Conservation (phyloP, 2,888 invertebrate genomes). For the Hoplodrina ambigua region DNA sequence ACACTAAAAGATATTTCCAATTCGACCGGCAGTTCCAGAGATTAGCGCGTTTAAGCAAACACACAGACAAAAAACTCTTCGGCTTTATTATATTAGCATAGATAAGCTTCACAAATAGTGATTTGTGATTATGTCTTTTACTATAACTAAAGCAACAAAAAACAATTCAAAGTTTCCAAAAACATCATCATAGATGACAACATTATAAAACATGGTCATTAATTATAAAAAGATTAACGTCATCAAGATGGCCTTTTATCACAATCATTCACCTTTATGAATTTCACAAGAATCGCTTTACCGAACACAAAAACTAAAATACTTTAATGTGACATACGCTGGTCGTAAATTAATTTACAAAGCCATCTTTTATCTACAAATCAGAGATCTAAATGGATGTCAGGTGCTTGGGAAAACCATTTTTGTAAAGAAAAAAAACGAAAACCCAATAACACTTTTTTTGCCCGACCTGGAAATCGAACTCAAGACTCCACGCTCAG, state of each 20-base stretch:
- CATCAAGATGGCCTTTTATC: conserved; percentile 45
- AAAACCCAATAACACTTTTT: too few species aligned
- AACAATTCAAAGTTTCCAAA: conserved; percentile 5
- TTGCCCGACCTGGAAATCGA: too few species aligned
- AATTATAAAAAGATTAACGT: conserved; percentile 55
- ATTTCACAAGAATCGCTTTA: conserved; percentile 46
- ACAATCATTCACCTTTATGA: conserved; percentile 47
- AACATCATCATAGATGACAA: conserved; percentile 23
- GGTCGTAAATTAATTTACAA: conserved; percentile 53
- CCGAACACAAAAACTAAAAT: conserved; percentile 46
- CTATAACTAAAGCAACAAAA: background rate
- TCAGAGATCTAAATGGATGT: conserved; percentile 22
- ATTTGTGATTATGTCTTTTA: too few species aligned
- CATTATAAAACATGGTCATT: conserved; percentile 34
- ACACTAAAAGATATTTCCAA: too few species aligned
- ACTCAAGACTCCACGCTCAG: too few species aligned
- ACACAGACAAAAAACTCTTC: too few species aligned
- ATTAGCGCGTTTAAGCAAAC: too few species aligned
- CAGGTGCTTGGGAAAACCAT: background rate
- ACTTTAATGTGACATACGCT: conserved; percentile 46
- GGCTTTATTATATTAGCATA: too few species aligned
- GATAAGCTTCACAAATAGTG: too few species aligned
- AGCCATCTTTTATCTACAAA: conserved; percentile 36
- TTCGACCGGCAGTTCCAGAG: too few species aligned
- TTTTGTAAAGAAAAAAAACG: background rate